Base-by-base conservation (phyloP, 2,888 invertebrate genomes). In the Drosophila kanekoi region DNA sequence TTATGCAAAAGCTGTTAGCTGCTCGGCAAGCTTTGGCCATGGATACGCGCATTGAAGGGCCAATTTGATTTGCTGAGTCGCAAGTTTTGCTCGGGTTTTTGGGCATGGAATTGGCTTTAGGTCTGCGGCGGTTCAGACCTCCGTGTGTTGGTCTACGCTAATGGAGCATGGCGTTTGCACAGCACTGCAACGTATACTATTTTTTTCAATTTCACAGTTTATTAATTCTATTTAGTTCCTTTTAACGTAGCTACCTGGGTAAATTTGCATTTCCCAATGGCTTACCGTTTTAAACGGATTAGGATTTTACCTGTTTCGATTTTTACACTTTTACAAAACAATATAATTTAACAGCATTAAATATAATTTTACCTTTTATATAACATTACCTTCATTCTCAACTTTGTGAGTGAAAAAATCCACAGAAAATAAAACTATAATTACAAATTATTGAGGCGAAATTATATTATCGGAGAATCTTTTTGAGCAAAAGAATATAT, bases 101-200 rank as follows among this genome's bases (percentile, higher is more conserved):
- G 14, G 44, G 4, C 35, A 23, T 18, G 10, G 13, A 10, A 40
- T 6, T 47, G 57, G 18, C 45, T 28, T 18, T 18, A 4, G 9
- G 33, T 45, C 16, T 45, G 4, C 11, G 4, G n/a, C 9, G 4
- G 14, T 8, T 35, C 20, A 28, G 13, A n/a, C 9, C 13, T 54
- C 49, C 47, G 44, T 35, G 58, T 54, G 48, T 58, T 59, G 71
- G 58, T 54, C 40, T 49, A 37, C 28, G 37, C 58, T 63, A 70
- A 71, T 71, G 71, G 71, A 59, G 58, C 58, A 48, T 71, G 52
- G 54, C 23, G 40, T 64, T 57, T 60, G 68, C 37, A 66, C 52
- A 40, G 40, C 40, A 1, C 16, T 40, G 35, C 40, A 10, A 40
- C 40, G 28, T 28, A 8, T 11, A 16, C 16, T 4, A 57, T 59